These are phyloP conservation scores for Odocoileus hemionus DNA, from an alignment of 2,113 vertebrate species.

Conservation along the genomic window DNA sequence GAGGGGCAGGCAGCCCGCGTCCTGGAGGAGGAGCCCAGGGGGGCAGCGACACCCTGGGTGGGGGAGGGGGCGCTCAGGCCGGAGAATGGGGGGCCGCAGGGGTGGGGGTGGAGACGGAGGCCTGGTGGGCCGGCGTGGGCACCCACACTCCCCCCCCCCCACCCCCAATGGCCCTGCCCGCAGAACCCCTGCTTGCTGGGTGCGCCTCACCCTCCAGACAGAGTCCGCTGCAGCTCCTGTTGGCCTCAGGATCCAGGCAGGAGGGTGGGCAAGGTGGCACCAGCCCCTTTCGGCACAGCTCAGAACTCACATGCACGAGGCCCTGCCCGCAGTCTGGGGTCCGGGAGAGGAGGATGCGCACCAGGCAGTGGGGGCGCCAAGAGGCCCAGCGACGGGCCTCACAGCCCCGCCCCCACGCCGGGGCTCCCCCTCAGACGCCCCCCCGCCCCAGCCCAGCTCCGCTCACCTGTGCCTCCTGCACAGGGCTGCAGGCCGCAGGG, in stretches of 20 bases:
- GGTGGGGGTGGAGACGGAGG: neutral
- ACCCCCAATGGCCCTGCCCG: rapidly evolving
- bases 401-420: rapidly evolving
- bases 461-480: slow-evolving; percentile 60
- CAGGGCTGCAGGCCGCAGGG: slow-evolving; percentile 87
- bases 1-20: slow-evolving; percentile 81
- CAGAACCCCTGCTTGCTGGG: slow-evolving; percentile 57
- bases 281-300: slow-evolving; percentile 78
- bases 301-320: slow-evolving; percentile 79
- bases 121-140: neutral
- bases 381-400: neutral
- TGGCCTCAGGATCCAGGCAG: slow-evolving; percentile 81
- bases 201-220: slow-evolving; percentile 83
- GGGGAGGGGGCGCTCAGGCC: neutral
- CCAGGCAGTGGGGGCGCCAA: no score
- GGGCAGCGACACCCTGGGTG: slow-evolving; percentile 87
- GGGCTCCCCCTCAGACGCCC: rapidly evolving
- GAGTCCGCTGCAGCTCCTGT: slow-evolving; percentile 78
- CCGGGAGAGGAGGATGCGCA: neutral
- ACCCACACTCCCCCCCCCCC: rapidly evolving
- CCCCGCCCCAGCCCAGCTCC: no score
- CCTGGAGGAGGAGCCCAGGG: slow-evolving; percentile 81
- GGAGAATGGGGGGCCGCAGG: neutral
- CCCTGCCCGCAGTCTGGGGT: slow-evolving; percentile 80
- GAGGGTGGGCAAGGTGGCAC: slow-evolving; percentile 81